A percentile compares a stretch with the other conserved stretches of the same genome.
Conservation (phyloP, 2,888 invertebrate species). For the Agrotis segetum region DNA sequence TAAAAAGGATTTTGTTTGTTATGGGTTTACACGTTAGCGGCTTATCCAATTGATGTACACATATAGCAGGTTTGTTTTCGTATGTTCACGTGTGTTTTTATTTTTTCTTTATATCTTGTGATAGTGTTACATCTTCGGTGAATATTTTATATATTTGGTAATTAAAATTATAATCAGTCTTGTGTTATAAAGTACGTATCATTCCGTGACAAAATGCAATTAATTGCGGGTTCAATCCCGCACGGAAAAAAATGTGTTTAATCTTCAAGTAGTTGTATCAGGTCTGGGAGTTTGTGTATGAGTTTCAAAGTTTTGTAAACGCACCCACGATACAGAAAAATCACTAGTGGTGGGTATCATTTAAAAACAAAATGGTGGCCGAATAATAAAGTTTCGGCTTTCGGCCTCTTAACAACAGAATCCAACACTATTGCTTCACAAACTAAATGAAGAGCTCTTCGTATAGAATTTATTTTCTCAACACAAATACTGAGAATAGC, state of each 20-base stretch:
- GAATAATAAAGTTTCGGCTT: background rate
- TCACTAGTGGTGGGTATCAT: too few relatives aligned
- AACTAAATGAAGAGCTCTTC: constrained; percentile 23
- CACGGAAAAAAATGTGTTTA: too few relatives aligned
- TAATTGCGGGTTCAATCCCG: too few relatives aligned
- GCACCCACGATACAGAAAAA: too few relatives aligned
- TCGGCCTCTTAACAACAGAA: constrained; percentile 13
- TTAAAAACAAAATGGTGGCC: too few relatives aligned
- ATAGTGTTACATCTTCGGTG: background rate
- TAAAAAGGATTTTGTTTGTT: constrained; percentile 37
- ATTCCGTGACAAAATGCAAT: too few relatives aligned
- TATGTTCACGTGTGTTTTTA: background rate
- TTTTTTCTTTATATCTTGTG: background rate
- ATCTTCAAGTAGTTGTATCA: too few relatives aligned
- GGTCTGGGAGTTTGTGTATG: too few relatives aligned
- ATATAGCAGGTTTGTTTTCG: background rate
- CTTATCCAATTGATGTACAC: constrained; percentile 22
- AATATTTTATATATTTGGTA: too few relatives aligned
- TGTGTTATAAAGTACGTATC: too few relatives aligned
- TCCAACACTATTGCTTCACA: constrained; percentile 21
- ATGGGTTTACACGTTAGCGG: constrained; percentile 21
- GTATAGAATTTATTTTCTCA: constrained; percentile 45
- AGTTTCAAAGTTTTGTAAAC: too few relatives aligned
- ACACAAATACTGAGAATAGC: constrained; percentile 27
- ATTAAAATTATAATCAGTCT: too few relatives aligned